Evolutionary conservation across 2,888 invertebrate species (phyloP).

Genomic region (Seladonia tumulorum): DNA sequence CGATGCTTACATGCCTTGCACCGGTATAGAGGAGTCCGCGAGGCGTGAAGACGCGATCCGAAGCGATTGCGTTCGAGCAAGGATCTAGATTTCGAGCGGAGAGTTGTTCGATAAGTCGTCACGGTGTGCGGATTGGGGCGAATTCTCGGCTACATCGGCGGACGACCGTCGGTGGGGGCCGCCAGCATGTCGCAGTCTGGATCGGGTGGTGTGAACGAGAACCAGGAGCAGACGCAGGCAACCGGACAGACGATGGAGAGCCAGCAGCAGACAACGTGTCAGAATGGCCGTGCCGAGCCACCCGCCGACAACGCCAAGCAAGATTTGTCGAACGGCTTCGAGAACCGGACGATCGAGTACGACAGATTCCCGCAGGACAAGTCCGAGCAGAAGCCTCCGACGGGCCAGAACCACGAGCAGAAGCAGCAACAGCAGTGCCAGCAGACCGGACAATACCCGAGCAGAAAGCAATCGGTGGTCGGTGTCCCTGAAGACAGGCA

Average conservation of each 20-base stretch:
- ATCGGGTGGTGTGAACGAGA: slow-evolving; percentile 74
- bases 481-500: slow-evolving; percentile 78
- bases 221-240: slow-evolving; percentile 70
- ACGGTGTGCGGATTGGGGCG: slow-evolving; percentile 83
- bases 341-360: slow-evolving; percentile 77
- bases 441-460: slow-evolving; percentile 65
- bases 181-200: slow-evolving; percentile 81
- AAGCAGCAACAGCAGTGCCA: slow-evolving; percentile 58
- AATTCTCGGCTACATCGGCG: slow-evolving; percentile 84
- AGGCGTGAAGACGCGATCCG: slow-evolving; percentile 49
- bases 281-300: slow-evolving; percentile 76
- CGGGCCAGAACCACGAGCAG: slow-evolving; percentile 45
- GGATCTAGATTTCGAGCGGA: slow-evolving; percentile 51
- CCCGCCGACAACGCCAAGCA: slow-evolving; percentile 67
- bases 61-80: slow-evolving; percentile 39
- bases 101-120: slow-evolving; percentile 76
- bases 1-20: slow-evolving; percentile 65
- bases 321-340: slow-evolving; percentile 81
- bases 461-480: slow-evolving; percentile 73
- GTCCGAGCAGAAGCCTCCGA: slow-evolving; percentile 54
- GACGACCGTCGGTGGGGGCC: slow-evolving; percentile 83
- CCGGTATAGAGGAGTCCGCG: slow-evolving; percentile 39
- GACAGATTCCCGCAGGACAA: slow-evolving; percentile 74
- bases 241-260: slow-evolving; percentile 71
- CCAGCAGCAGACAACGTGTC: slow-evolving; percentile 72